Conservation (phyloP, 2,797 vertebrate species). For the Spatula clypeata region DNA sequence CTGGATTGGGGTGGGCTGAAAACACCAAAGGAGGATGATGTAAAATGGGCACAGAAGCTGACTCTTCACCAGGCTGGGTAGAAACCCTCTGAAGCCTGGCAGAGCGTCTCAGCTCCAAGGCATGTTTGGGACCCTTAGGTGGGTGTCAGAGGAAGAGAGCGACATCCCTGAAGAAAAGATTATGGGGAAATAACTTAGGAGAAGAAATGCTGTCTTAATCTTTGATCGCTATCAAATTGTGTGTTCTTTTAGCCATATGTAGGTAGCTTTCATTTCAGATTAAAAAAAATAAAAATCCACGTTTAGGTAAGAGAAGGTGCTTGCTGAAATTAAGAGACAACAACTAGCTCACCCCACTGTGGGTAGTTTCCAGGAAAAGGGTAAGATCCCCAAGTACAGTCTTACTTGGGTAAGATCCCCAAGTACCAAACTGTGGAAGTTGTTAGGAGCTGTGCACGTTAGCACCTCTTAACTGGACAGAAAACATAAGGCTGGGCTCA, state of each 20-base stretch:
- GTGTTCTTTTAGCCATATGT: neutral
- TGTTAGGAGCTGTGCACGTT: neutral
- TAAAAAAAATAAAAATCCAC: neutral
- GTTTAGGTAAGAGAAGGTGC: neutral
- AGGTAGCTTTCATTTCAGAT: neutral
- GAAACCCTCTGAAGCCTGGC: neutral
- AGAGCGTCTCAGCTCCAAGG: neutral
- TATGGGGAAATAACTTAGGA: neutral
- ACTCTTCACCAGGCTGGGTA: neutral
- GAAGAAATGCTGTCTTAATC: neutral
- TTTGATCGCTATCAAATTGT: neutral
- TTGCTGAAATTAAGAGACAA: neutral
- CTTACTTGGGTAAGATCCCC: neutral
- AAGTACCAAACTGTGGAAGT: neutral
- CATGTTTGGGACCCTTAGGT: neutral
- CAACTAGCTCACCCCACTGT: neutral
- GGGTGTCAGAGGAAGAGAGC: neutral
- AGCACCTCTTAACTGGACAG: neutral
- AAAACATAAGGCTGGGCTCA: neutral
- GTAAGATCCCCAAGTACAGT: neutral
- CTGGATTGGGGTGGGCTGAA: neutral
- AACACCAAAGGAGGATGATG: neutral
- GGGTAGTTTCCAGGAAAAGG: neutral
- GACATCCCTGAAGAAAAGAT: neutral
- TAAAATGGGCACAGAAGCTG: neutral